A percentile compares a stretch with the other conserved stretches of the same genome.
Evolutionary conservation across 1,140 invertebrate species (phyloP).

Genomic region (Rhagoletis zephyria): DNA sequence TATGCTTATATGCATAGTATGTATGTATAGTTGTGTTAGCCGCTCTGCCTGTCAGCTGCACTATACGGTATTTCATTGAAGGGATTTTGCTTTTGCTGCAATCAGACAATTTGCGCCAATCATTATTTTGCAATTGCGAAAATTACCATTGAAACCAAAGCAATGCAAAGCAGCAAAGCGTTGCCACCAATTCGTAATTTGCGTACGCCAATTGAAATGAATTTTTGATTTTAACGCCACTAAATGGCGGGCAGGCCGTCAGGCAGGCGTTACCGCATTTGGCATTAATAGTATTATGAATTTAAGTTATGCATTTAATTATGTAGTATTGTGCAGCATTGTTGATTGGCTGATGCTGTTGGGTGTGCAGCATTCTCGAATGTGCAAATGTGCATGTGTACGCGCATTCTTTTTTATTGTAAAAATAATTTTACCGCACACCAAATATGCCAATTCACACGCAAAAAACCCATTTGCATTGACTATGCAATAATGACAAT

Average conservation of each 20-base stretch:
- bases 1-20: neutral
- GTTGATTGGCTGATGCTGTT: neutral
- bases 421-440: neutral
- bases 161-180: neutral
- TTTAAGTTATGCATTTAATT: conserved; percentile 29
- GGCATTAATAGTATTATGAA: conserved; percentile 21
- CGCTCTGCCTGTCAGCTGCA: neutral
- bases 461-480: neutral
- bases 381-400: neutral
- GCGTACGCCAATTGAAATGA: conserved; percentile 2
- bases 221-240: conserved; percentile 45
- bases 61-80: conserved; percentile 14
- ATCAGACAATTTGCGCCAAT: conserved; percentile 26
- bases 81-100: conserved; percentile 24
- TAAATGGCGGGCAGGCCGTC: too few relatives aligned
- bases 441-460: conserved; percentile 39
- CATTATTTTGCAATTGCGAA: conserved; percentile 33
- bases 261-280: neutral
- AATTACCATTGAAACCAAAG: neutral
- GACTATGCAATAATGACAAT: conserved; percentile 27
- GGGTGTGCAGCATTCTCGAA: neutral
- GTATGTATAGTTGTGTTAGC: neutral
- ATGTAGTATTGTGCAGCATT: neutral
- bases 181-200: conserved; percentile 32
- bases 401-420: neutral